phyloP scores from a whole-genome alignment of 2,113 vertebrate species.

The Setophaga kirtlandii region DNA sequence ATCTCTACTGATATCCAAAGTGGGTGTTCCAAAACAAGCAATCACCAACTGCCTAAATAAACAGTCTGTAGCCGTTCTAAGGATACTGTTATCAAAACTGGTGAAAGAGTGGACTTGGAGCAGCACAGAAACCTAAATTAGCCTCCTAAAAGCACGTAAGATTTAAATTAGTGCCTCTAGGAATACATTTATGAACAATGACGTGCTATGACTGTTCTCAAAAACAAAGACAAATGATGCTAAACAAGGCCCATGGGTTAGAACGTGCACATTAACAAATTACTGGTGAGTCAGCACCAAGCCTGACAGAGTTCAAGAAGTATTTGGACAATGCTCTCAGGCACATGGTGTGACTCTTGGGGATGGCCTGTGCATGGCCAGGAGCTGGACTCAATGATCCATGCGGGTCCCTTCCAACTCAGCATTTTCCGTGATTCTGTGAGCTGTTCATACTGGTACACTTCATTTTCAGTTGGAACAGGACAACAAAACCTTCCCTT shows the following conservation, averaged over 20 bases:
- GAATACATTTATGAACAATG: neutral
- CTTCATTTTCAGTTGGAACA: neutral
- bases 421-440: neutral
- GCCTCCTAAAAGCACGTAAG: neutral
- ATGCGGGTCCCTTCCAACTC: neutral
- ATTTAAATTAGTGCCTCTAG: neutral
- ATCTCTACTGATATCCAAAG: neutral
- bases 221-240: neutral
- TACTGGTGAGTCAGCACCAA: neutral
- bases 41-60: neutral
- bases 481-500: neutral
- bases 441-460: neutral
- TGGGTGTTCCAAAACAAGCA: neutral
- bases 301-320: neutral
- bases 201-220: neutral
- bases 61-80: neutral
- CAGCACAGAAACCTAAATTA: neutral
- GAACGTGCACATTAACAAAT: neutral
- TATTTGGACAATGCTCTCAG: neutral
- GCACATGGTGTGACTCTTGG: neutral
- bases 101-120: neutral
- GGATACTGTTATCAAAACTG: neutral
- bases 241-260: neutral
- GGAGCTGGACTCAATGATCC: accelerated
- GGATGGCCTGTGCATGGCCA: neutral